Conservation (phyloP, 2,888 invertebrate species). For the Busseola fusca region DNA sequence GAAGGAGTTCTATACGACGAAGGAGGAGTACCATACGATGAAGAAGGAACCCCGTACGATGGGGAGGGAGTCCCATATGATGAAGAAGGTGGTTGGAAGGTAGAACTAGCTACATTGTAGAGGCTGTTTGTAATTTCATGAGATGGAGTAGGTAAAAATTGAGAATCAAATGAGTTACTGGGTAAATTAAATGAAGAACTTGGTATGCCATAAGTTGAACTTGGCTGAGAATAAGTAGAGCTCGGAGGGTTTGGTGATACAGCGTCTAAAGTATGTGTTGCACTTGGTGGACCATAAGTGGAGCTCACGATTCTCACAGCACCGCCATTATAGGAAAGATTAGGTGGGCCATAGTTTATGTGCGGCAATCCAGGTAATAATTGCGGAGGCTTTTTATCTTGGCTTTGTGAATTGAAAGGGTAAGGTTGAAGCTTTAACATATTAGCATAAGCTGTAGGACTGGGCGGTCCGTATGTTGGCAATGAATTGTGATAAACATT, state of each 20-base stretch:
- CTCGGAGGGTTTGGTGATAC: slow-evolving; percentile 73
- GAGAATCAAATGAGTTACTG: slow-evolving; percentile 43
- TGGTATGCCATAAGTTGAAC: slow-evolving; percentile 65
- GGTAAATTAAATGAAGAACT: slow-evolving; percentile 52
- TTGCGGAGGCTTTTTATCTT: slow-evolving; percentile 67
- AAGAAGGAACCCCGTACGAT: slow-evolving; percentile 58
- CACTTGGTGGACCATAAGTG: slow-evolving; percentile 78
- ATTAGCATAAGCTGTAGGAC: slow-evolving; percentile 77
- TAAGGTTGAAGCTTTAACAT: slow-evolving; percentile 72
- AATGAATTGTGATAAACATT: slow-evolving; percentile 73
- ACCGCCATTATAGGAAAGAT: slow-evolving; percentile 65
- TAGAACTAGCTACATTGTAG: slow-evolving; percentile 67
- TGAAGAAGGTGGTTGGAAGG: slow-evolving; percentile 67
- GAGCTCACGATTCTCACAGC: slow-evolving; percentile 70
- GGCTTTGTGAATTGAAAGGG: slow-evolving; percentile 68
- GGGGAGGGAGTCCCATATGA: slow-evolving; percentile 64
- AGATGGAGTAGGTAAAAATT: slow-evolving; percentile 62
- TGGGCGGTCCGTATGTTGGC: slow-evolving; percentile 83
- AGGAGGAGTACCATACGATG: slow-evolving; percentile 62
- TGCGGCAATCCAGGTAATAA: slow-evolving; percentile 72
- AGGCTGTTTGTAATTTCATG: slow-evolving; percentile 58
- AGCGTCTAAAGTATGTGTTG: slow-evolving; percentile 75
- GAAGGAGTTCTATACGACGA: slow-evolving; percentile 67
- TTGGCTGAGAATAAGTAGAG: slow-evolving; percentile 71
- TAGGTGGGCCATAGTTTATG: slow-evolving; percentile 76